phyloP scores from a whole-genome alignment of 2,113 vertebrate species.

The Galbula dea region DNA sequence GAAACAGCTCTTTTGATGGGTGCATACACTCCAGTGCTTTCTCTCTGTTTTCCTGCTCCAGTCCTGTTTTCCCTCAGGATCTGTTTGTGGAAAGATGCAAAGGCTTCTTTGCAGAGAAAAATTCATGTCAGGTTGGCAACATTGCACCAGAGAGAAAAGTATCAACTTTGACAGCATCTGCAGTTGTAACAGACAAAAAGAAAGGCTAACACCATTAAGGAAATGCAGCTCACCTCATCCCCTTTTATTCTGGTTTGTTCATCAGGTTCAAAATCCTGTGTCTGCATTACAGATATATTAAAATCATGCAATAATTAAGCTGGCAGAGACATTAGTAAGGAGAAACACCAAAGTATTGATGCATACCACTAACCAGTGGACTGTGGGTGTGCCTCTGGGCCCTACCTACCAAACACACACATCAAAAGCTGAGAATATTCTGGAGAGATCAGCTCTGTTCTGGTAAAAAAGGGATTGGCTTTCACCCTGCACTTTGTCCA shows the following conservation, averaged over 20 bases:
- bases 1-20: not conserved
- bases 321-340: not conserved
- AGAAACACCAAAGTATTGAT: not conserved
- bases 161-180: not conserved
- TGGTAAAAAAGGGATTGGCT: not conserved
- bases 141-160: not conserved
- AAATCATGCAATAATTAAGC: not conserved
- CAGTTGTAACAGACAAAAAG: not conserved
- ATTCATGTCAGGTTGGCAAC: not conserved
- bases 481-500: not conserved
- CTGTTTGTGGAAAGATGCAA: not conserved
- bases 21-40: not conserved
- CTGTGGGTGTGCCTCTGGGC: not conserved
- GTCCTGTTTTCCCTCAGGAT: not conserved
- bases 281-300: not conserved
- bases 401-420: not conserved
- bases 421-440: not conserved
- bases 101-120: not conserved
- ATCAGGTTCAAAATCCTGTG: not conserved
- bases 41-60: conserved; percentile 5
- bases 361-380: not conserved
- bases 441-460: not conserved
- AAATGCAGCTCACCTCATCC: not conserved
- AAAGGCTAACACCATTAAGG: not conserved
- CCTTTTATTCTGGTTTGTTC: not conserved